These are phyloP conservation scores for Pyrocephalus nanus DNA, from an alignment of 2,797 vertebrate species.

Conservation along the genomic window DNA sequence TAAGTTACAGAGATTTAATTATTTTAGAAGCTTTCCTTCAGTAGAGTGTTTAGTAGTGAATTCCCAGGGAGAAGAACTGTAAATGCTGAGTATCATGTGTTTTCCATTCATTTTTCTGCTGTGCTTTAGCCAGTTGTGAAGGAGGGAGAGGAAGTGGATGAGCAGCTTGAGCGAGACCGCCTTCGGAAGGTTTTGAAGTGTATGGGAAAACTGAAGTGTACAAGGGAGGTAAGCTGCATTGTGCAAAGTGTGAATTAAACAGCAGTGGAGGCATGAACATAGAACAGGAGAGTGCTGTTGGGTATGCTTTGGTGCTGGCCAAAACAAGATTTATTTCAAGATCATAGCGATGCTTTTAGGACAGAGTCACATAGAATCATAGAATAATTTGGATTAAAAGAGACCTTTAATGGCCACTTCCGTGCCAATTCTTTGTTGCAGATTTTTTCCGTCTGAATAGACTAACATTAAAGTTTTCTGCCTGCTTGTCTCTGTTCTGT, in stretches of 20 bases:
- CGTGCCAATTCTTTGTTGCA: neutral
- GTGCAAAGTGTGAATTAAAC: neutral
- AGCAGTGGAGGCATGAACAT: neutral
- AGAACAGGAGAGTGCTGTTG: neutral
- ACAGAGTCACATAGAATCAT: neutral
- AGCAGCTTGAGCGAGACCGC: constrained; percentile 85
- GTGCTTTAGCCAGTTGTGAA: constrained; percentile 82
- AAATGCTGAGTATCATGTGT: neutral
- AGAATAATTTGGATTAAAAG: neutral
- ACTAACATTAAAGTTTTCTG: neutral
- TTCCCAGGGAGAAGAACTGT: neutral
- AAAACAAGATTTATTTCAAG: neutral
- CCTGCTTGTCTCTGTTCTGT: neutral
- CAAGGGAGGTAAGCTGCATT: constrained; percentile 81
- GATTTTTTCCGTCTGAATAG: neutral
- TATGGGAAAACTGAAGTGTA: constrained; percentile 90
- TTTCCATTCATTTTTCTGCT: neutral
- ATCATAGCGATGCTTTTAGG: neutral
- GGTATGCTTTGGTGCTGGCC: neutral
- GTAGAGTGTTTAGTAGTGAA: neutral
- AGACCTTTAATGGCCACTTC: neutral
- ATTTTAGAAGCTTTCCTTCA: neutral
- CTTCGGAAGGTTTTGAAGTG: constrained; percentile 90
- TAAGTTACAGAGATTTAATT: neutral
- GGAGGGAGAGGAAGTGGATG: constrained; percentile 80